Evolutionary conservation across 2,113 vertebrate genomes (phyloP).

Genomic region (Riparia riparia): DNA sequence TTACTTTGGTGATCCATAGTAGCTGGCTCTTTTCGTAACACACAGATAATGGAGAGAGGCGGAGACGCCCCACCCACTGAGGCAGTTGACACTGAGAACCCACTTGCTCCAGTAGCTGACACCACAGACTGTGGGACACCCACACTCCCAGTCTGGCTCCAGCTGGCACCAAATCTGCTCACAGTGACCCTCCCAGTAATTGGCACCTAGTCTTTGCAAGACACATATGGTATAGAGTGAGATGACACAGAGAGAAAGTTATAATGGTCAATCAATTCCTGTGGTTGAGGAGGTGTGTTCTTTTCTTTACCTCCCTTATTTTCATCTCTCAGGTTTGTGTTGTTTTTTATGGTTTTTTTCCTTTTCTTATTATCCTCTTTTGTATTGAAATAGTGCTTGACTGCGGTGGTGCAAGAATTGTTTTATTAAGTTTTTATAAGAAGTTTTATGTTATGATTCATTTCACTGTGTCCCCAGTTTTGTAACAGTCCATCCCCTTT

Average conservation of each 20-base stretch:
- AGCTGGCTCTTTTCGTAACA: not conserved
- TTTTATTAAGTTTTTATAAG: too few relatives aligned
- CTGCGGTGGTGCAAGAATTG: too few relatives aligned
- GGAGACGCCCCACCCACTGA: not conserved
- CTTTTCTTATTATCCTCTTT: not conserved
- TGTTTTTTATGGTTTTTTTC: not conserved
- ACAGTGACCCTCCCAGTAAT: rapidly evolving
- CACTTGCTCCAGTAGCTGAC: not conserved
- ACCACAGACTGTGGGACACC: not conserved
- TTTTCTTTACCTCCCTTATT: not conserved
- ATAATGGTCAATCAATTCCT: not conserved
- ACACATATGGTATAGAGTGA: not conserved
- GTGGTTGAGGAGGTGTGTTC: not conserved
- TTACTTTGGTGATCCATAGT: not conserved
- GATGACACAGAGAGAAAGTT: not conserved
- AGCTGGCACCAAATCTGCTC: not conserved
- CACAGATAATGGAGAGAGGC: too few relatives aligned
- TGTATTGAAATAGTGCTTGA: not conserved
- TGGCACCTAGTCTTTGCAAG: not conserved
- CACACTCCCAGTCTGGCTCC: rapidly evolving
- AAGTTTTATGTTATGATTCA: too few relatives aligned
- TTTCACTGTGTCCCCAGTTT: too few relatives aligned
- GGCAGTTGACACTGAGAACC: not conserved
- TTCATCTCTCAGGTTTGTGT: not conserved
- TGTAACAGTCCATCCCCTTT: too few relatives aligned